A percentile compares a stretch with the other conserved stretches of the same genome.
Conservation (phyloP, 2,888 invertebrate species). For the Saturnia japonica region DNA sequence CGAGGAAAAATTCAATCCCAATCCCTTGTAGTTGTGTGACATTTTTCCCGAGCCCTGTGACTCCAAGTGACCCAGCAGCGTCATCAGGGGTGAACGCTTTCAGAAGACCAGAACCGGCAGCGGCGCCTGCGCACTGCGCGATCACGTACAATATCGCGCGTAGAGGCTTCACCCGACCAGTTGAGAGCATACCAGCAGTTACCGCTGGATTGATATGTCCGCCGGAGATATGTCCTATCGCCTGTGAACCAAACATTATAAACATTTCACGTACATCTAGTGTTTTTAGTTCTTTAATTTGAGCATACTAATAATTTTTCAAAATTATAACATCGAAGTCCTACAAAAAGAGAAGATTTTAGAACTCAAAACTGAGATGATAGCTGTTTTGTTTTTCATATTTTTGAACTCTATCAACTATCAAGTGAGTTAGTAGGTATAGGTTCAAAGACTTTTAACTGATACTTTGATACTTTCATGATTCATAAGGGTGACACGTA, state of each 20-base stretch:
- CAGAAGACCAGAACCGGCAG: slow-evolving; percentile 89
- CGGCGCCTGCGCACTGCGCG: slow-evolving; percentile 91
- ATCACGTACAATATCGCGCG: slow-evolving; percentile 90
- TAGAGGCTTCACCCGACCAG: slow-evolving; percentile 88
- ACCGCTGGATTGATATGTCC: slow-evolving; percentile 97
- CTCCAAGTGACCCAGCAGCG: slow-evolving; percentile 84
- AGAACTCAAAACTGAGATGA: neutral
- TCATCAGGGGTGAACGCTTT: slow-evolving; percentile 87
- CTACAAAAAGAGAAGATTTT: too few species aligned
- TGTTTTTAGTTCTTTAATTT: neutral
- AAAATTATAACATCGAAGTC: too few species aligned
- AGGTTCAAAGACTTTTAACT: too few species aligned
- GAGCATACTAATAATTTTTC: too few species aligned
- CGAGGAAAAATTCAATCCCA: slow-evolving; percentile 94
- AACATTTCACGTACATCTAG: neutral
- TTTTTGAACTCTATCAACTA: too few species aligned
- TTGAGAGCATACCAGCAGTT: slow-evolving; percentile 89
- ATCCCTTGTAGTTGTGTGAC: slow-evolving; percentile 90
- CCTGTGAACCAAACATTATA: slow-evolving; percentile 66
- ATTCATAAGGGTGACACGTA: neutral
- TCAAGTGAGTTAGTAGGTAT: too few species aligned
- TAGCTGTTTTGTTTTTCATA: too few species aligned
- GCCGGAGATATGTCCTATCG: slow-evolving; percentile 93
- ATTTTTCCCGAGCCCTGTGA: slow-evolving; percentile 83
- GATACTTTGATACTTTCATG: neutral